These are phyloP conservation scores for Nycteola revayana DNA, from an alignment of 2,888 invertebrate genomes.

Conservation along the genomic window DNA sequence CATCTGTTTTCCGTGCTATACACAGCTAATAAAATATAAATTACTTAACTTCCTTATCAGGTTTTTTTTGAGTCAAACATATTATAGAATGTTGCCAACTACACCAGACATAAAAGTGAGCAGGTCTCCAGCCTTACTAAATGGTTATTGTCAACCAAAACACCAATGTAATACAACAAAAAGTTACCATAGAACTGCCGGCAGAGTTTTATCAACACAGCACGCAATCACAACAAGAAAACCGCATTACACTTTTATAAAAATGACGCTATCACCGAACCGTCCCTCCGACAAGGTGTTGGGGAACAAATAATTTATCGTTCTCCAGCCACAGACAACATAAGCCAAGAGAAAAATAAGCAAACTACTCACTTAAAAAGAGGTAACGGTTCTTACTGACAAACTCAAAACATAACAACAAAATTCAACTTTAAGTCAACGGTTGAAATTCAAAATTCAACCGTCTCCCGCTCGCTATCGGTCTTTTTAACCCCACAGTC, in stretches of 20 bases:
- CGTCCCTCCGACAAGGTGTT: conserved; percentile 69
- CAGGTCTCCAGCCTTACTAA: too few relatives aligned
- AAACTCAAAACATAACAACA: conserved; percentile 20
- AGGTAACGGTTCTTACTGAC: conserved; percentile 44
- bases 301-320: conserved; percentile 78
- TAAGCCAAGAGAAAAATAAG: conserved; percentile 76
- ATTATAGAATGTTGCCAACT: too few relatives aligned
- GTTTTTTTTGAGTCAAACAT: too few relatives aligned
- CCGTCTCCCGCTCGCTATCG: conserved; percentile 36
- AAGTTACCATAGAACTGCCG: conserved; percentile 16
- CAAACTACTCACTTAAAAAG: conserved; percentile 75
- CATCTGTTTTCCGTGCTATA: too few relatives aligned
- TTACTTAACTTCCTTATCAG: too few relatives aligned
- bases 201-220: conserved; percentile 22
- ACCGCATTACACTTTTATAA: conserved; percentile 78
- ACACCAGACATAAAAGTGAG: too few relatives aligned
- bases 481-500: conserved; percentile 45
- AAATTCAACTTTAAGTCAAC: conserved; percentile 52
- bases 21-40: too few relatives aligned
- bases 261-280: conserved; percentile 72
- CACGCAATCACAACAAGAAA: conserved; percentile 71
- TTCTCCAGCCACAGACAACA: conserved; percentile 70
- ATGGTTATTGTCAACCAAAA: too few relatives aligned
- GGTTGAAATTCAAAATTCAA: conserved; percentile 59
- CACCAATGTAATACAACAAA: too few relatives aligned